These are phyloP conservation scores for Urocyon cinereoargenteus DNA, from an alignment of 2,797 vertebrate species.

Conservation along the genomic window DNA sequence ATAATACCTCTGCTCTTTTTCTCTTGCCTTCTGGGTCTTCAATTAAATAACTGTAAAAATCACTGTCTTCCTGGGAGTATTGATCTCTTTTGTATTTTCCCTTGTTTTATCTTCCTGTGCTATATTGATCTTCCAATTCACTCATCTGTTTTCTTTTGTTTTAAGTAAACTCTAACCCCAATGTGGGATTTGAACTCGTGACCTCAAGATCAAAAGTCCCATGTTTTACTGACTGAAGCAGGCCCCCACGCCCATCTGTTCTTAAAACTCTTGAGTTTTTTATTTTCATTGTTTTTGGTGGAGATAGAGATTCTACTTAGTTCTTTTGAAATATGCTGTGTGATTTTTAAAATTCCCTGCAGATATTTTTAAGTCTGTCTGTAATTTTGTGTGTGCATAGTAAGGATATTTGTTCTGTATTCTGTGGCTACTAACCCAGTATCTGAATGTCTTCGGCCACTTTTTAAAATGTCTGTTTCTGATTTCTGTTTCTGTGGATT, in stretches of 20 bases:
- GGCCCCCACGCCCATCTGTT: background rate
- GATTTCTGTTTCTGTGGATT: background rate
- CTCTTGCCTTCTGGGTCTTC: background rate
- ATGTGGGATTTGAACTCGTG: background rate
- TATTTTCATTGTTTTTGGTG: background rate
- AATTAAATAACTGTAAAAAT: background rate
- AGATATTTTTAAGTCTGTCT: constrained; percentile 10
- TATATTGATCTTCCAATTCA: background rate
- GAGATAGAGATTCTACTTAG: background rate
- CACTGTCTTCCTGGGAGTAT: background rate
- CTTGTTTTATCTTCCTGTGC: background rate
- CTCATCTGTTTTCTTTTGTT: background rate
- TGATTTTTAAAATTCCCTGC: background rate
- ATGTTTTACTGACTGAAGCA: background rate
- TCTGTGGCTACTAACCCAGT: background rate
- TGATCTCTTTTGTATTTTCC: background rate
- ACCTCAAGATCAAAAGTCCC: background rate
- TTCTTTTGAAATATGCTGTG: background rate
- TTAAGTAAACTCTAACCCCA: background rate
- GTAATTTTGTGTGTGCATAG: background rate
- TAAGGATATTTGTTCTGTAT: background rate
- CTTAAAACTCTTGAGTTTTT: constrained; percentile 30
- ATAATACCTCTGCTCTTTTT: background rate
- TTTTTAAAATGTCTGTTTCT: background rate
- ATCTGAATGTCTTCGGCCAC: background rate